These are phyloP conservation scores for Rhopilema esculentum DNA, from an alignment of 30 jellyfish, hydroid and myxozoan species.

Conservation along the genomic window DNA sequence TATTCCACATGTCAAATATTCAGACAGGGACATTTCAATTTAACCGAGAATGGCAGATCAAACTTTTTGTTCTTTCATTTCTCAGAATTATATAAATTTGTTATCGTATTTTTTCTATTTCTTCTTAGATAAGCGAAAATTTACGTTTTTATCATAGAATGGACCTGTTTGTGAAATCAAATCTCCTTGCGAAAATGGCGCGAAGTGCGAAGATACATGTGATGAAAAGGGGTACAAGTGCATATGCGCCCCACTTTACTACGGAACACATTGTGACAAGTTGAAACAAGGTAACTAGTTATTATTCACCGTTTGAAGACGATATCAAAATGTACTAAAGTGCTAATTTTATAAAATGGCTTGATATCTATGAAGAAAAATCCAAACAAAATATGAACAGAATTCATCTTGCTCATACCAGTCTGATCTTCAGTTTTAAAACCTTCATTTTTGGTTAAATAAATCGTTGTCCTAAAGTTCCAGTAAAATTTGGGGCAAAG, in stretches of 20 bases:
- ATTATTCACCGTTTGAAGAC: not conserved
- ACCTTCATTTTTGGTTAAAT: too few species aligned
- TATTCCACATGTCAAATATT: not conserved
- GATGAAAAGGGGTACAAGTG: constrained; percentile 27
- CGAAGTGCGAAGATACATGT: constrained; percentile 55
- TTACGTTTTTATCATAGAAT: not conserved
- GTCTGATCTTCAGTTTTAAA: too few species aligned
- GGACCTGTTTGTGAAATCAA: constrained; percentile 21
- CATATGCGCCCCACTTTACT: constrained; percentile 38
- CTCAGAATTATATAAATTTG: not conserved
- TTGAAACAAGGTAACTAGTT: constrained; percentile 31
- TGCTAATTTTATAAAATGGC: not conserved
- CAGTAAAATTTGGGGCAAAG: too few species aligned
- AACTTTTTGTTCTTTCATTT: too few species aligned
- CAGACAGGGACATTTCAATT: too few species aligned
- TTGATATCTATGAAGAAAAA: too few species aligned
- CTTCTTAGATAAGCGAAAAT: too few species aligned
- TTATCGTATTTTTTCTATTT: too few species aligned
- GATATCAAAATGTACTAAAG: not conserved
- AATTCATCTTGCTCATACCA: too few species aligned
- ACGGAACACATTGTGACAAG: constrained; percentile 44
- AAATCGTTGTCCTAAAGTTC: too few species aligned
- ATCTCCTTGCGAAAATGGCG: constrained; percentile 60
- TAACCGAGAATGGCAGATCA: too few species aligned
- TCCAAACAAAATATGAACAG: too few species aligned